phyloP scores from a whole-genome alignment of 2,797 vertebrate species.

The Gastrophryne carolinensis region DNA sequence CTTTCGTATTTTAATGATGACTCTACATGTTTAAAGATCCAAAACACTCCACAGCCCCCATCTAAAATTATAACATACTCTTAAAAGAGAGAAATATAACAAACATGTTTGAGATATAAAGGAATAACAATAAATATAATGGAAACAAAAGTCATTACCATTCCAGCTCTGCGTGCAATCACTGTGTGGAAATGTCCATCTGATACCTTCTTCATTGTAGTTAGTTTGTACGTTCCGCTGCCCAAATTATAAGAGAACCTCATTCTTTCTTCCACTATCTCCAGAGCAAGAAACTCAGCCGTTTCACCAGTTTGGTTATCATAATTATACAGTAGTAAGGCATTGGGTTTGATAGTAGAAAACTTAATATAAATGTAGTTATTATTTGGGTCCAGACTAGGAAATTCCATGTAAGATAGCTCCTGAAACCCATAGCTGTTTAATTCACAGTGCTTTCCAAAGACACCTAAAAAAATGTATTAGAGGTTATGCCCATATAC shows the following conservation, averaged over 20 bases:
- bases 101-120: neutral
- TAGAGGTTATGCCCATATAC: no score
- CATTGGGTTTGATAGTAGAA: constrained; percentile 86
- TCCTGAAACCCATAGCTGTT: constrained; percentile 98
- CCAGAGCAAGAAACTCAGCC: constrained; percentile 92
- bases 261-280: constrained; percentile 83
- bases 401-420: constrained; percentile 97
- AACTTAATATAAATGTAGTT: constrained; percentile 99
- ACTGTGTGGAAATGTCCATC: constrained; percentile 96
- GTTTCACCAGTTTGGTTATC: constrained; percentile 95
- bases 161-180: constrained; percentile 92
- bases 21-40: no score
- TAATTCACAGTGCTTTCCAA: constrained; percentile 95
- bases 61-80: no score
- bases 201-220: constrained; percentile 87
- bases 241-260: constrained; percentile 95
- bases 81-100: neutral
- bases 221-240: constrained; percentile 87
- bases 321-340: constrained; percentile 92
- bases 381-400: constrained; percentile 95
- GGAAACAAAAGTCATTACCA: constrained; percentile 75
- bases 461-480: no score
- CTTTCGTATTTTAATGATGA: no score
- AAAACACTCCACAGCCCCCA: no score
- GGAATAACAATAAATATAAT: no score